phyloP scores from a whole-genome alignment of 2,888 invertebrate genomes.

The Drosophila borborema region DNA sequence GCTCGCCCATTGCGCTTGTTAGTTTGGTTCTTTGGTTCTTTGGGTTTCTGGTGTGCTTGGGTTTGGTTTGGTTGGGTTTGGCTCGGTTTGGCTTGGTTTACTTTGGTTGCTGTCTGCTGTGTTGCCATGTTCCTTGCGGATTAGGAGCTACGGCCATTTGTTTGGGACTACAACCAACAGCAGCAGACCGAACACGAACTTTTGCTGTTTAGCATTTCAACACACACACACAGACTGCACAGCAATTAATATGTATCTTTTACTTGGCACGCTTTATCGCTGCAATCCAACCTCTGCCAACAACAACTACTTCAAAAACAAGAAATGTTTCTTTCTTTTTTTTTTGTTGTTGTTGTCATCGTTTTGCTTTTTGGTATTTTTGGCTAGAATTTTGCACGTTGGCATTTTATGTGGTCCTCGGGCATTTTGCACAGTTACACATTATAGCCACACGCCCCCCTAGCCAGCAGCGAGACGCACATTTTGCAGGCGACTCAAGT shows the following conservation, averaged over 20 bases:
- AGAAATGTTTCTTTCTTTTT: conserved; percentile 28
- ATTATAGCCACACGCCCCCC: conserved; percentile 39
- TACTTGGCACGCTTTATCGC: conserved; percentile 74
- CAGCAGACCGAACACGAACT: conserved; percentile 40
- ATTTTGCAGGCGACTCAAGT: conserved; percentile 60
- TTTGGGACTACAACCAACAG: conserved; percentile 41
- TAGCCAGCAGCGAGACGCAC: conserved; percentile 28
- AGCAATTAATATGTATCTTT: conserved; percentile 79
- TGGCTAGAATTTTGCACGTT: conserved; percentile 62
- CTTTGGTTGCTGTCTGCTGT: conserved; percentile 5
- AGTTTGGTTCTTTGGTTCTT: conserved; percentile 60
- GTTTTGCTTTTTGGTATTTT: conserved; percentile 20
- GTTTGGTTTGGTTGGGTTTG: conserved; percentile 19
- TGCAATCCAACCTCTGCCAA: conserved; percentile 5
- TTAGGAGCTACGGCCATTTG: conserved; percentile 50
- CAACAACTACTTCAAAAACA: conserved; percentile 22
- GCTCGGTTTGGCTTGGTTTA: conserved; percentile 10
- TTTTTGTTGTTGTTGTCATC: conserved; percentile 1
- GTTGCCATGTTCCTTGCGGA: conserved; percentile 49
- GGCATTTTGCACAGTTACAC: conserved; percentile 67
- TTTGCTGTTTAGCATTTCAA: conserved; percentile 76
- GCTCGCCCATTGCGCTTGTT: conserved; percentile 56
- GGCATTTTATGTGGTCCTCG: conserved; percentile 66
- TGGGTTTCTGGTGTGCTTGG: conserved; percentile 32
- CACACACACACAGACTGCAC: conserved; percentile 47